Percentiles rank a stretch among this genome's conserved stretches.
phyloP scores from a whole-genome alignment of 2,113 vertebrate genomes.

The Sturnus vulgaris region DNA sequence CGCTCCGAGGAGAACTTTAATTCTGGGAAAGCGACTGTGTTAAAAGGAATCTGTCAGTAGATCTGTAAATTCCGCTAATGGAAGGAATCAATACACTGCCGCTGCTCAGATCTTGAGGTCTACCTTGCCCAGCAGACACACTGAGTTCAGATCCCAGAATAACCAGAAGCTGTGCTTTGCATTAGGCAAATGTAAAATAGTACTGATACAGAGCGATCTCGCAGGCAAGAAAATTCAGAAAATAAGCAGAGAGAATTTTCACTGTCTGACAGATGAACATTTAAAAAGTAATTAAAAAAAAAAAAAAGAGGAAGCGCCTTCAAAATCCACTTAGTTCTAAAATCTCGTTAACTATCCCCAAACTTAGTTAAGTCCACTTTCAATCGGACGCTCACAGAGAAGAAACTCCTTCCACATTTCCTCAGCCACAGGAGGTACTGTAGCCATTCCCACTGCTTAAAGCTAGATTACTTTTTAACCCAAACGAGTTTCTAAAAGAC shows the following conservation, averaged over 20 bases:
- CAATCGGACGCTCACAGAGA: fast-evolving
- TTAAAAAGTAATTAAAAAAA: not conserved
- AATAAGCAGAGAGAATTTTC: not conserved
- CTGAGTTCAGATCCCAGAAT: not conserved
- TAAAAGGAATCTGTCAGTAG: not conserved
- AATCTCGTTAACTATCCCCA: not conserved
- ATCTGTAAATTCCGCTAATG: constrained; percentile 42
- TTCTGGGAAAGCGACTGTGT: constrained; percentile 21
- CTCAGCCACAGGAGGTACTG: not conserved
- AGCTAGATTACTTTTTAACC: not conserved
- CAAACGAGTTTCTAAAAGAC: not conserved
- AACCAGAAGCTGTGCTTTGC: not conserved
- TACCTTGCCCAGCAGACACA: not conserved
- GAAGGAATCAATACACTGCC: constrained; percentile 29
- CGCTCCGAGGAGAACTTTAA: not conserved
- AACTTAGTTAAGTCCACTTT: not conserved
- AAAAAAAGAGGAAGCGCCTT: not conserved
- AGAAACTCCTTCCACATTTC: not conserved
- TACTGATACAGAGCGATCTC: not conserved
- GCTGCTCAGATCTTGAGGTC: not conserved
- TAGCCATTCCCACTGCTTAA: not conserved
- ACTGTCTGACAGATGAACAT: not conserved
- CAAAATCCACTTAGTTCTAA: not conserved
- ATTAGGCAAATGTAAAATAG: not conserved
- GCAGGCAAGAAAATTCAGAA: not conserved